A percentile compares a stretch with the other conserved stretches of the same genome.
phyloP scores from a whole-genome alignment of 2,888 invertebrate species.

The Salpingus planirostris region DNA sequence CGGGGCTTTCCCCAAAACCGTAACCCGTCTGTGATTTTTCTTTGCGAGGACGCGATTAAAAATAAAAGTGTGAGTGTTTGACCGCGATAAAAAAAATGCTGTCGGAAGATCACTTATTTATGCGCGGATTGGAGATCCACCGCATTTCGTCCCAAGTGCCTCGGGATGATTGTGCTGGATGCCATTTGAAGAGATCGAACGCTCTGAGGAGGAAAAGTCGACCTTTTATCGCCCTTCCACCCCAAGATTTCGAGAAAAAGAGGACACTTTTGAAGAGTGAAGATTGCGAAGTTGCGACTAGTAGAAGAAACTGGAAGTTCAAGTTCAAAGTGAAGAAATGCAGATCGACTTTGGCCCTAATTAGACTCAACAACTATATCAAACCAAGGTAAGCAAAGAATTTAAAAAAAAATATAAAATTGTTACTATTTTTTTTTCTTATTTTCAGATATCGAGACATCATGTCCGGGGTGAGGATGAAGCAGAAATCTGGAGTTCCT shows the following conservation, averaged over 20 bases:
- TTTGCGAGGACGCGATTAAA: too few relatives aligned
- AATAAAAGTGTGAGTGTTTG: too few relatives aligned
- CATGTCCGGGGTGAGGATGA: not conserved
- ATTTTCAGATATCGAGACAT: too few relatives aligned
- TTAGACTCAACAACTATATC: too few relatives aligned
- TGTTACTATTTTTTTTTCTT: too few relatives aligned
- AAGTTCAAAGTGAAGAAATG: not conserved
- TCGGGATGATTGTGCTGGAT: slow-evolving; percentile 1
- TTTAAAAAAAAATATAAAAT: too few relatives aligned
- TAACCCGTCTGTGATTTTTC: too few relatives aligned
- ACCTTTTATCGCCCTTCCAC: slow-evolving; percentile 2
- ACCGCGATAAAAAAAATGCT: too few relatives aligned
- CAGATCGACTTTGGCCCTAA: not conserved
- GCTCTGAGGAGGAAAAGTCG: slow-evolving; percentile 6
- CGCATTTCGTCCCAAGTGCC: not conserved
- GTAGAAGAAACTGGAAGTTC: too few relatives aligned
- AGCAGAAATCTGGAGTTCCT: slow-evolving; percentile 1
- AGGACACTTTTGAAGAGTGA: not conserved
- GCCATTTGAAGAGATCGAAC: slow-evolving; percentile 8
- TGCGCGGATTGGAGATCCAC: not conserved
- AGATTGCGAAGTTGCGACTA: not conserved
- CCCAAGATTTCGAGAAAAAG: not conserved
- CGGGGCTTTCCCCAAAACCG: too few relatives aligned
- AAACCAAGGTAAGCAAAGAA: too few relatives aligned
- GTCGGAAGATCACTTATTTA: not conserved